Base-by-base conservation (phyloP, 2,888 invertebrate species). In the Rhamphomyia laevipes region DNA sequence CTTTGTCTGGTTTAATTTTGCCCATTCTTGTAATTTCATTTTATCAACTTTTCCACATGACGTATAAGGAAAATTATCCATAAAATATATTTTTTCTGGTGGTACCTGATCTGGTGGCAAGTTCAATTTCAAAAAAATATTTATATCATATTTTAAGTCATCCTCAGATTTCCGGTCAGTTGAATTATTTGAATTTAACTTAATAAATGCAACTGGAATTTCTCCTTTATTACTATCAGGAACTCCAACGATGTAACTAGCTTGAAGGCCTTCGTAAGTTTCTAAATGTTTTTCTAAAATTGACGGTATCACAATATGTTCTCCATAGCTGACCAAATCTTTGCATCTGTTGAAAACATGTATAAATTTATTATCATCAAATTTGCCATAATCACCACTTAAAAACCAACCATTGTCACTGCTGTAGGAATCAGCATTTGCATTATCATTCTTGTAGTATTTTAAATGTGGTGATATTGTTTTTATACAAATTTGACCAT, bases 401-500 rank as follows among this genome's bases (percentile, higher is more conserved):
- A 35, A 11, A 35, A 47, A 43, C 47, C 47, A 47, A 3, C 33
- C 23, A 23, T n/a, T n/a, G n/a, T 47, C 43, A 21, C 3, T n/a
- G 15, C 31, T 33, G 12, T 43, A 47, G 3, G 21, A 13, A 23
- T 43, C 42, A 11, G 2, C 2, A 4, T 42, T 51, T 31, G 18
- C 46, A 17, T 47, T 23, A 15, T 42, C 33, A 6, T 33, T 37
- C 10, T 45, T 49, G 17, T 30, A 49, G 38, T 52, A 52, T 2
- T 45, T 45, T 2, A 33, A 15, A 47, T 45, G 47, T 27, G 10
- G 31, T 16, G 17, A 16, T 3, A 30, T 12, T 12, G 30, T 11
- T 15, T 48, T 49, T 11, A 52, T 4, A 30, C 43, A 50, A 21
- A 52, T 49, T 43, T 46, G 33, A 10, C 52, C 52, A 33, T 43